Base-by-base conservation (phyloP, 2,113 vertebrate genomes). In the Bufo gargarizans region DNA sequence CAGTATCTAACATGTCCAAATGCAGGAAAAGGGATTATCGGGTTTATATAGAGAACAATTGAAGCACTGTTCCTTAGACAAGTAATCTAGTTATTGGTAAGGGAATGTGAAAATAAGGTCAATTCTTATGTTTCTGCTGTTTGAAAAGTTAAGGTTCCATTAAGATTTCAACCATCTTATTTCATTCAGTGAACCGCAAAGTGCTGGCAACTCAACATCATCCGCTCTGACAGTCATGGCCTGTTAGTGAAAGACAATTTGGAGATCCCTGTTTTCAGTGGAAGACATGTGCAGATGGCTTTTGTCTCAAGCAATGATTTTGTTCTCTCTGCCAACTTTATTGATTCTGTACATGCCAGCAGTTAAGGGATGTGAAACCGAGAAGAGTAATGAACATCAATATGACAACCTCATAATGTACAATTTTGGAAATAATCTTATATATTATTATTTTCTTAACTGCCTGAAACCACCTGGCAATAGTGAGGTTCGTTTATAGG, bases 251-350 rank as follows among this genome's bases (percentile, higher is more conserved):
- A 79, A 55, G 9, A 49, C 6, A 49, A 77, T 19, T 77, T 49
- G 7, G 76, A 77, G 19, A n/a, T 71, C 10, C 9, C 67, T 71
- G 11, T 19, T 71, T 33, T 71, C 9, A 55, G n/a, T 55, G 9
- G 22, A n/a, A 55, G 55, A 11, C 53, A 22, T 79, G 53, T 58
- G n/a, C 53, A 79, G 77, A 53, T 79, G 77, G 53, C 12, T 22
- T 58, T 22, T 79, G 77, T 79, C 77, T 79, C 22, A 56, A 58
- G 22, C 33, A 9, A 79, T 79, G 55, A 79, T 53, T 78, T 56
- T 78, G 74, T 49, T 20, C 9, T 17, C 45, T 53, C 74, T 77
- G 45, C 47, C 74, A 77, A 77, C 8, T 50, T 45, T 33, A 14
- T 49, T 77, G 45, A 50, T 77, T 12, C 49, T 77, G 53, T 6